Base-by-base conservation (phyloP, 2,797 vertebrate genomes). In the Siniperca obscura region DNA sequence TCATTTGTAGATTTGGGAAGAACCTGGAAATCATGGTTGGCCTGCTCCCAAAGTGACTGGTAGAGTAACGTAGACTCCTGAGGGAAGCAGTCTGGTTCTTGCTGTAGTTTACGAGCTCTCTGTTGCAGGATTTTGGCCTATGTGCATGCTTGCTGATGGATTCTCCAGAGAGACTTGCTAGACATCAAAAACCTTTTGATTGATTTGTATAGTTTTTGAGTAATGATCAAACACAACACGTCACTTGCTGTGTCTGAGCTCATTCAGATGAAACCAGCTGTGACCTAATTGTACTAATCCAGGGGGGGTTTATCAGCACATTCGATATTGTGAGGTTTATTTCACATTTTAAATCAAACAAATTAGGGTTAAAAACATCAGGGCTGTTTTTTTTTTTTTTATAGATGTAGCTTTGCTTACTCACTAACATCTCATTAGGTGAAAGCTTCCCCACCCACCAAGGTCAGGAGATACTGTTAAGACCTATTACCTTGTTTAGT, bases 161-260 rank as follows among this genome's bases (percentile, higher is more conserved):
- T 86, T 86, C 84, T 87, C 81, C 81, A 86, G 87, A 81, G 81
- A 86, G 27, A 36, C 56, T 61, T 82, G 52, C 25, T 80, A 67
- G 53, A 82, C 74, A 78, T 70, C 17, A 75, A 78, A 81, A 86
- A 71, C 67, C 8, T 52, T 66, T 55, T 67, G 36, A 83, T 81
- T 67, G 40, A 82, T 70, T 81, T 74, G 4, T 44, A 59, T 22
- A 50, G 27, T 46, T 77, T 62, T 72, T 75, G 48, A 80, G 74
- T 19, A 73, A 50, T 19, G 64, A 85, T 84, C 53, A 50, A 81
- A 76, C 46, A 11, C 42, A 30, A 53, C 52, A 4, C 12, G 0
- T 68, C 50, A 50, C 68, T 73, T n/a, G 67, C 25, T 78, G 38
- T 27, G 50, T 70, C 57, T 75, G 53, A 76, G 64, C 48, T 83